phyloP scores from a whole-genome alignment of 1,140 invertebrate genomes.

The Camponotus floridanus region DNA sequence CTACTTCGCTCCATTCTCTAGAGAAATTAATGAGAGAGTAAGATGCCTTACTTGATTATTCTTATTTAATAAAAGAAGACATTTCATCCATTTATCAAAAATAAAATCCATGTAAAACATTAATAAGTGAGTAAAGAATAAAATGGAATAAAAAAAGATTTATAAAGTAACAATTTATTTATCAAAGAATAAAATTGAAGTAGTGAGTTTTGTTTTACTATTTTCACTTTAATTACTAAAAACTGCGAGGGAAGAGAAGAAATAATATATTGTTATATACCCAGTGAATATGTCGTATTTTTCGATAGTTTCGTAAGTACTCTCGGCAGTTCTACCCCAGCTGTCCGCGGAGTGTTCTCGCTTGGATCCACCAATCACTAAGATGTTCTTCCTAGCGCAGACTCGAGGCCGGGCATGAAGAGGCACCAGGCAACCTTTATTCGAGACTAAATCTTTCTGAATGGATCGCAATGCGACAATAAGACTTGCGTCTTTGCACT shows the following conservation, averaged over 20 bases:
- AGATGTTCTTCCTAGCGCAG: conserved; percentile 95
- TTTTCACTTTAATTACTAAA: background rate
- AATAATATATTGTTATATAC: conserved; percentile 80
- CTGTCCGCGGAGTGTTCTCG: conserved; percentile 90
- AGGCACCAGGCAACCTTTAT: conserved; percentile 92
- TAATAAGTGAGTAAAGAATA: background rate
- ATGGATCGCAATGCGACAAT: conserved; percentile 93
- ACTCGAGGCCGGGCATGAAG: conserved; percentile 92
- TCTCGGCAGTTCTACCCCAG: conserved; percentile 89
- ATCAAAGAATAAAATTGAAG: too few species aligned
- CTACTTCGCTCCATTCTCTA: conserved; percentile 93
- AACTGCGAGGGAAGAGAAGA: conserved; percentile 1
- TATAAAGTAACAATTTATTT: too few species aligned
- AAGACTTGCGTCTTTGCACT: conserved; percentile 93
- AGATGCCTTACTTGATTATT: background rate
- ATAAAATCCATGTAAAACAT: background rate
- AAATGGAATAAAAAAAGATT: conserved; percentile 5
- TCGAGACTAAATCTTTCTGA: conserved; percentile 92
- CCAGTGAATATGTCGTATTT: conserved; percentile 93
- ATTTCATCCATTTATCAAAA: conserved; percentile 9
- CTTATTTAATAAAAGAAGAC: background rate
- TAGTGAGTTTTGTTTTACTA: background rate
- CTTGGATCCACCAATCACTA: conserved; percentile 96
- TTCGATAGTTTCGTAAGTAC: conserved; percentile 92
- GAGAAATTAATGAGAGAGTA: conserved; percentile 67